Evolutionary conservation across 2,113 vertebrate genomes (phyloP).

Genomic region (Bubo scandiacus): DNA sequence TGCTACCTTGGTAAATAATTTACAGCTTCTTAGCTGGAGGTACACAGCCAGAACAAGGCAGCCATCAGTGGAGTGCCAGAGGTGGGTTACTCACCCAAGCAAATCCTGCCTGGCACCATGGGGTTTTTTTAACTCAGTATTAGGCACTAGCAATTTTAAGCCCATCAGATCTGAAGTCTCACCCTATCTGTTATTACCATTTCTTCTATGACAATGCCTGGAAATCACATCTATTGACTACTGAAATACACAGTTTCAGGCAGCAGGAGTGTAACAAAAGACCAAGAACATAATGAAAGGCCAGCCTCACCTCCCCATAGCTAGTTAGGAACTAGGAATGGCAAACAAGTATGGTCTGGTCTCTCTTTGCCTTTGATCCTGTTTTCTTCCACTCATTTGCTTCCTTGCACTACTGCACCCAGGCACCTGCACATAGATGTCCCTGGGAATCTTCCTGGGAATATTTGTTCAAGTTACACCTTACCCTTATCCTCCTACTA

Average conservation of each 20-base stretch:
- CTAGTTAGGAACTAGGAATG: neutral
- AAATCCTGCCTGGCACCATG: neutral
- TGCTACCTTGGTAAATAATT: constrained; percentile 48
- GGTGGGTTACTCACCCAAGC: neutral
- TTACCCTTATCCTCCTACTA: neutral
- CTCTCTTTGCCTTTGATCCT: neutral
- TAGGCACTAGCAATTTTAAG: neutral
- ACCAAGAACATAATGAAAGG: neutral
- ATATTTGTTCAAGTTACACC: neutral
- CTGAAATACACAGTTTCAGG: neutral
- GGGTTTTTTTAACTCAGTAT: neutral
- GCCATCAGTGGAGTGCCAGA: neutral
- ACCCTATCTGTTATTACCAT: neutral
- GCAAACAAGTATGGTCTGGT: neutral
- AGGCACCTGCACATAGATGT: neutral
- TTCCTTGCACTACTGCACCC: neutral
- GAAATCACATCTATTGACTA: neutral
- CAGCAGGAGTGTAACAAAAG: neutral
- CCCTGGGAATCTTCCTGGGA: neutral
- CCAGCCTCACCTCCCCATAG: neutral
- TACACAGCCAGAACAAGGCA: neutral
- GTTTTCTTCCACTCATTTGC: neutral
- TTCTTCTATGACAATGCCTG: neutral
- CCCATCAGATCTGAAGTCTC: neutral
- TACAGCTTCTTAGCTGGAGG: neutral